Evolutionary conservation across 1,140 invertebrate species (phyloP).

Genomic region (Neuroterus valhalla): DNA sequence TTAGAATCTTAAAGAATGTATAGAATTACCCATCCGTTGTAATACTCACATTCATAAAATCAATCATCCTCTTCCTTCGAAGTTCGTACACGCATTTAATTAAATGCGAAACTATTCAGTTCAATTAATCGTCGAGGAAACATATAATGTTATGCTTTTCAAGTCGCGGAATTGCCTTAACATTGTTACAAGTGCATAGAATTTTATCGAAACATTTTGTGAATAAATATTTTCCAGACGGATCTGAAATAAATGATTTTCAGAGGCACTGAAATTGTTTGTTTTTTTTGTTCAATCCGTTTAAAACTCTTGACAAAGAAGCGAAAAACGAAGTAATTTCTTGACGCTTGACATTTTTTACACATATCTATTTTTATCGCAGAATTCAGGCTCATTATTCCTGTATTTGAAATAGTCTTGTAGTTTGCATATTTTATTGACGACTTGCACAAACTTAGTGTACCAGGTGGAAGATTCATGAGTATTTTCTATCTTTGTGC

Average conservation of each 20-base stretch:
- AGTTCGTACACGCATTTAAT: not conserved
- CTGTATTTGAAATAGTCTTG: not conserved
- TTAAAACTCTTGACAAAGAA: not conserved
- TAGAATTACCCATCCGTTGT: not conserved
- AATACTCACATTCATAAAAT: slow-evolving; percentile 3
- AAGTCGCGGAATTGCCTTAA: not conserved
- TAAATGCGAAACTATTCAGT: not conserved
- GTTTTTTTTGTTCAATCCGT: slow-evolving; percentile 25
- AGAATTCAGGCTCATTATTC: not conserved
- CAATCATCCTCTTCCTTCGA: not conserved
- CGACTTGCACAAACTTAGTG: not conserved
- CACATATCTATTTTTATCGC: not conserved
- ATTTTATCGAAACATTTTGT: slow-evolving; percentile 10
- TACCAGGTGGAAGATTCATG: slow-evolving; percentile 1
- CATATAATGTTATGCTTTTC: not conserved
- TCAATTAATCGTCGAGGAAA: not conserved
- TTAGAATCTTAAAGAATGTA: slow-evolving; percentile 15
- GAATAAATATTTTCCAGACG: not conserved
- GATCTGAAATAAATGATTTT: not conserved
- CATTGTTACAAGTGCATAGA: not conserved
- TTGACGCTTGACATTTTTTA: not conserved
- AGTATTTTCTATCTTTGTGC: not conserved
- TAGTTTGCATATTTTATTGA: slow-evolving; percentile 26
- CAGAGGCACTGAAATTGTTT: slow-evolving; percentile 2
- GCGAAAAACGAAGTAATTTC: not conserved